Base-by-base conservation (phyloP, 2,888 invertebrate species). In the Priocnemis perturbator region DNA sequence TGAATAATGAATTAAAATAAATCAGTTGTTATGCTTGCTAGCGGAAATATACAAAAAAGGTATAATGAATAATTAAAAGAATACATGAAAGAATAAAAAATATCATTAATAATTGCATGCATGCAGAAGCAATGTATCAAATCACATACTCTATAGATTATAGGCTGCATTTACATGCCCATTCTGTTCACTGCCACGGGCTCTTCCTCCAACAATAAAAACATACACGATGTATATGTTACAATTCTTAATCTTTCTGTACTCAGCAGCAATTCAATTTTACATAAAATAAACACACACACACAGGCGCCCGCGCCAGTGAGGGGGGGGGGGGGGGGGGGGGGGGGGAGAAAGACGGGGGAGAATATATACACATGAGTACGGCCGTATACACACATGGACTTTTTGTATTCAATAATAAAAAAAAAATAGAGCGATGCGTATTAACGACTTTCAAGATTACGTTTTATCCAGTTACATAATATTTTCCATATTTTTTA, bases 51-150 rank as follows among this genome's bases (percentile, higher is more conserved):
- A 85, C 69, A 67, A 76, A 73, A 68, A 78, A 75, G 71, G 73
- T 77, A 74, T 79, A 79, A 77, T 63, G 66, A 69, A 64, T 68
- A 74, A 81, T 78, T 77, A 79, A 79, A 77, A 67, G 68, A 73
- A 72, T 69, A 78, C 67, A 72, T 69, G 77, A 73, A 78, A 56
- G 65, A 78, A n/a, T n/a, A 37, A 37, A 37, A 37, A 76, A 74
- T 81, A 81, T 80, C 78, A 81, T 78, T 81, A 85, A 85, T 80
- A 87, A 79, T 37, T 37, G 37, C 37, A 37, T 87, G 87, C 87
- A 86, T 86, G 85, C 83, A 81, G 83, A 85, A 85, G 83, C 85
- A 86, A 86, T 84, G 85, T 87, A 86, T 88, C 86, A 86, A 87
- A 86, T 87, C 83, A 83, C 85, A 82, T 87, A 87, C 82, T 87